Percentiles rank a stretch among this genome's conserved stretches.
phyloP scores from a whole-genome alignment of 2,797 vertebrate species.

The Acrossocheilus wenchowensis region DNA sequence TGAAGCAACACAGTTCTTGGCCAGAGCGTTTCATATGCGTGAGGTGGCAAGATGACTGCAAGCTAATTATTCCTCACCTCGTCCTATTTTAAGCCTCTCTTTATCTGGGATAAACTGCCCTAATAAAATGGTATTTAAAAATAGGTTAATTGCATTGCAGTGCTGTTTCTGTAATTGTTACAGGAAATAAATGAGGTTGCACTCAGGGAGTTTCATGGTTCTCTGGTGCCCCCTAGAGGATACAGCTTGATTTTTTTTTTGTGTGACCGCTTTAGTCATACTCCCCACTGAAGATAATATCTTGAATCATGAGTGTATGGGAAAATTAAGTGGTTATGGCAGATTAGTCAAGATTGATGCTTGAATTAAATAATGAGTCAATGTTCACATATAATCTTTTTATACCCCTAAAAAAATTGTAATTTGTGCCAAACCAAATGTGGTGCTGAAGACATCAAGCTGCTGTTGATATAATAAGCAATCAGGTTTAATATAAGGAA shows the following conservation, averaged over 20 bases:
- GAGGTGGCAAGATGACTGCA: constrained; percentile 53
- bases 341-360: constrained; percentile 57
- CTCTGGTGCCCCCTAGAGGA: constrained; percentile 67
- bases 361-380: constrained; percentile 54
- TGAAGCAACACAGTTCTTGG: constrained; percentile 43
- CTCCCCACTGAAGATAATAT: constrained; percentile 49
- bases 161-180: constrained; percentile 67
- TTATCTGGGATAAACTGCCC: constrained; percentile 70
- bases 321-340: constrained; percentile 57
- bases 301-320: constrained; percentile 51
- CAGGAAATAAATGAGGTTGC: constrained; percentile 64
- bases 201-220: constrained; percentile 46
- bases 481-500: neutral
- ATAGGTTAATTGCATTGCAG: constrained; percentile 68
- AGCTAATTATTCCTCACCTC: constrained; percentile 64
- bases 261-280: constrained; percentile 6
- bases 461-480: neutral
- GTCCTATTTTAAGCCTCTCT: constrained; percentile 67
- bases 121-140: constrained; percentile 72
- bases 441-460: neutral
- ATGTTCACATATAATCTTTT: constrained; percentile 28
- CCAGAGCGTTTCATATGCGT: constrained; percentile 7
- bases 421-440: neutral
- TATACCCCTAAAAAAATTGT: neutral
- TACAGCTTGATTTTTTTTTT: neutral